Evolutionary conservation across 1,140 invertebrate species (phyloP).

Genomic region (Atta colombica): DNA sequence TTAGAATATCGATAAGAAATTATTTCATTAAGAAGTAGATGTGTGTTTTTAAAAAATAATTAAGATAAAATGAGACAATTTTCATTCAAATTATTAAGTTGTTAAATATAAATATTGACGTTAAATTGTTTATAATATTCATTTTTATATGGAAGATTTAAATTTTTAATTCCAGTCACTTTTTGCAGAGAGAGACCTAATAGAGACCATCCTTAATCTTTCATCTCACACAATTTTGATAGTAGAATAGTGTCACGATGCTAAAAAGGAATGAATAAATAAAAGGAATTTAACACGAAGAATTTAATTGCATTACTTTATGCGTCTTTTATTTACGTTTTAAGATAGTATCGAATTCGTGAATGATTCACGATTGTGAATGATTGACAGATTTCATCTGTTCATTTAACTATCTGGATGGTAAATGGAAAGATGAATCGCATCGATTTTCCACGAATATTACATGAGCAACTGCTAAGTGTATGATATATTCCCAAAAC

Average conservation of each 20-base stretch:
- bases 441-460: conserved; percentile 45
- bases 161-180: too few relatives aligned
- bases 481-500: conserved; percentile 39
- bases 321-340: not conserved
- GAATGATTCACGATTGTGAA: not conserved
- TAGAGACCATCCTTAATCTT: not conserved
- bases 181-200: too few relatives aligned
- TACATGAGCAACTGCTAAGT: not conserved
- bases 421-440: conserved; percentile 30
- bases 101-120: too few relatives aligned
- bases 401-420: not conserved
- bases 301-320: not conserved
- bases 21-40: too few relatives aligned
- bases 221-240: not conserved
- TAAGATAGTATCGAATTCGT: not conserved
- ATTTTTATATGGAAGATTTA: too few relatives aligned
- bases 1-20: too few relatives aligned
- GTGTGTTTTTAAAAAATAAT: too few relatives aligned
- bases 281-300: not conserved
- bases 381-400: conserved; percentile 21
- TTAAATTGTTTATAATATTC: too few relatives aligned
- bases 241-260: not conserved
- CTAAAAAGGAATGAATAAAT: not conserved
- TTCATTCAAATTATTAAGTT: too few relatives aligned
- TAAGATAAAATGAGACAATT: too few relatives aligned